A percentile compares a stretch with the other conserved stretches of the same genome.
These are phyloP conservation scores for Orycteropus afer DNA, from an alignment of 2,113 vertebrate genomes.

Conservation along the genomic window DNA sequence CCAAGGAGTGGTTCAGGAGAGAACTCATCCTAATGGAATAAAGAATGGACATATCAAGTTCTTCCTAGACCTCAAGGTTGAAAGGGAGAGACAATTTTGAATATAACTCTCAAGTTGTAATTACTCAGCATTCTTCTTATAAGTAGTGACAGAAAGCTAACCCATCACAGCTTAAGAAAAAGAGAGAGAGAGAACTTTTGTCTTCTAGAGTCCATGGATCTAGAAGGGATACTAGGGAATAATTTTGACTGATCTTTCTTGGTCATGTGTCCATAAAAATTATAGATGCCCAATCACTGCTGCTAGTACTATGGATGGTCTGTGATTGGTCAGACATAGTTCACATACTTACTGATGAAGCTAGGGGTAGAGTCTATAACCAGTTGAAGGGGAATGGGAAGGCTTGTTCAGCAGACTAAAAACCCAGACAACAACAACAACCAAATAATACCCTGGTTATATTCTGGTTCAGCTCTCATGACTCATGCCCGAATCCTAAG, in stretches of 20 bases:
- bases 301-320: conserved; percentile 2
- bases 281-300: conserved; percentile 9
- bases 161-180: background rate
- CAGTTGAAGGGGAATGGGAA: conserved; percentile 1
- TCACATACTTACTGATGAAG: conserved; percentile 8
- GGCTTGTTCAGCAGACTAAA: conserved; percentile 15
- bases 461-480: background rate
- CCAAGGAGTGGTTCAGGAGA: background rate
- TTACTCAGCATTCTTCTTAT: conserved; percentile 22
- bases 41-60: background rate
- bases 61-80: background rate
- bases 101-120: conserved; percentile 10
- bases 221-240: background rate
- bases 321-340: conserved; percentile 16
- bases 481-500: conserved; percentile 13
- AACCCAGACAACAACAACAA: background rate
- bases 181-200: background rate
- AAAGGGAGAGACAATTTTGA: background rate
- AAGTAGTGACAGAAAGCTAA: conserved; percentile 31
- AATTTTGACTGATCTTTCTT: conserved; percentile 39
- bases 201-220: background rate
- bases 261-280: background rate
- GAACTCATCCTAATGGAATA: background rate
- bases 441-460: conserved; percentile 15
- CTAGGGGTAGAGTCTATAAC: background rate